Evolutionary conservation across 1,140 invertebrate species (phyloP).

Genomic region (Formica exsecta): DNA sequence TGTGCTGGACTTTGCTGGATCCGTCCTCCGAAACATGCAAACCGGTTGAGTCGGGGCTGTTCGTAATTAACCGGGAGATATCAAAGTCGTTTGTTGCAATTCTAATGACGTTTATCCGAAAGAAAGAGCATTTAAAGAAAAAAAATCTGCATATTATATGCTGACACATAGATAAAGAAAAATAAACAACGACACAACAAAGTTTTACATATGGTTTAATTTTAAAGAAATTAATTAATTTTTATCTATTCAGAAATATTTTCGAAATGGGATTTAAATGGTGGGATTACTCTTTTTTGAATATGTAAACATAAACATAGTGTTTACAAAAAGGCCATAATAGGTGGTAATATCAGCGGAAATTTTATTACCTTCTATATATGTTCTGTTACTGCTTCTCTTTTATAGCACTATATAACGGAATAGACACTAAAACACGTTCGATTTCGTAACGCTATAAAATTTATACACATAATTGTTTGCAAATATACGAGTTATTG

Average conservation of each 20-base stretch:
- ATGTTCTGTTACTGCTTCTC: not conserved
- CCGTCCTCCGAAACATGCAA: slow-evolving; percentile 56
- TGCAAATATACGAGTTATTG: not conserved
- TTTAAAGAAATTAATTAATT: not conserved
- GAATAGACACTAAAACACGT: slow-evolving; percentile 25
- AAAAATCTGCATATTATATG: not conserved
- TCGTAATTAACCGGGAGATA: slow-evolving; percentile 56
- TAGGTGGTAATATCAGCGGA: not conserved
- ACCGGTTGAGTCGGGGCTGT: slow-evolving; percentile 68
- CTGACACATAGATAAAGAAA: not conserved
- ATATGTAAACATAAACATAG: not conserved
- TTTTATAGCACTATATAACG: slow-evolving; percentile 25
- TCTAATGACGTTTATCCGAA: slow-evolving; percentile 53
- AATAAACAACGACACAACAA: not conserved
- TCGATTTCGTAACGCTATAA: slow-evolving; percentile 42
- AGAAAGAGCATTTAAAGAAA: slow-evolving; percentile 12
- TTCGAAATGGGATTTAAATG: no score
- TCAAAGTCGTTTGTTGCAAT: slow-evolving; percentile 50
- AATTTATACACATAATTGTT: slow-evolving; percentile 3
- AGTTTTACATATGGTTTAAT: not conserved
- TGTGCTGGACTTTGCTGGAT: not conserved
- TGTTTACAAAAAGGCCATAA: not conserved
- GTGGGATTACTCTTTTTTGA: not conserved
- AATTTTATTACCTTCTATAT: slow-evolving; percentile 17
- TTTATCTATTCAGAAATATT: not conserved